Percentiles rank a stretch among this genome's conserved stretches.
Evolutionary conservation across 1,140 invertebrate genomes (phyloP).

Genomic region (Drosophila leontia): DNA sequence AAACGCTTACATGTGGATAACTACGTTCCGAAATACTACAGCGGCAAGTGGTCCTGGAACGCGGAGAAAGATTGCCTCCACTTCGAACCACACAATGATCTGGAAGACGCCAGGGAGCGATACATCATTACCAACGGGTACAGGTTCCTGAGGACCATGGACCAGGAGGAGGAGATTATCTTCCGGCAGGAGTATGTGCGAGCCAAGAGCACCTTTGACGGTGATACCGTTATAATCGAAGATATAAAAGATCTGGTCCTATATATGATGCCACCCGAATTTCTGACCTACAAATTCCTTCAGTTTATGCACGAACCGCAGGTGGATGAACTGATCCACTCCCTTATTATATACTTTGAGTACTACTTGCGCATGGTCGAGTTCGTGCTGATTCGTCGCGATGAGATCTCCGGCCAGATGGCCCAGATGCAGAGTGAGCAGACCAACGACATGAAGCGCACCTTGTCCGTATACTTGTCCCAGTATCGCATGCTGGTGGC

Average conservation of each 20-base stretch:
- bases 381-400: conserved; percentile 72
- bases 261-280: conserved; percentile 67
- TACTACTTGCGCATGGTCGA: conserved; percentile 74
- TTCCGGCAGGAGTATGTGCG: conserved; percentile 68
- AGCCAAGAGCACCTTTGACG: conserved; percentile 37
- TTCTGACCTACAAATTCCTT: conserved; percentile 52
- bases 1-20: conserved; percentile 52
- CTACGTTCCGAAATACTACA: conserved; percentile 63
- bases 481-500: conserved; percentile 76
- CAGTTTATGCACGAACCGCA: conserved; percentile 61
- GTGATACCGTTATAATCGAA: conserved; percentile 36
- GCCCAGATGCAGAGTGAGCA: conserved; percentile 72
- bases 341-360: conserved; percentile 79
- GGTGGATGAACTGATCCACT: conserved; percentile 56
- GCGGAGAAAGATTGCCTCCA: conserved; percentile 44
- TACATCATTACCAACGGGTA: conserved; percentile 61
- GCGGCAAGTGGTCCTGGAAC: conserved; percentile 75
- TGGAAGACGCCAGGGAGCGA: conserved; percentile 45
- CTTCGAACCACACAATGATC: conserved; percentile 57
- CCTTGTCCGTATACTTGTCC: conserved; percentile 60
- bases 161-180: conserved; percentile 75
- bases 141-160: conserved; percentile 58
- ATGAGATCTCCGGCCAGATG: conserved; percentile 60
- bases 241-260: conserved; percentile 73
- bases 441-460: conserved; percentile 63